Evolutionary conservation across 1,140 invertebrate species (phyloP).

Genomic region (Odontomachus brunneus): DNA sequence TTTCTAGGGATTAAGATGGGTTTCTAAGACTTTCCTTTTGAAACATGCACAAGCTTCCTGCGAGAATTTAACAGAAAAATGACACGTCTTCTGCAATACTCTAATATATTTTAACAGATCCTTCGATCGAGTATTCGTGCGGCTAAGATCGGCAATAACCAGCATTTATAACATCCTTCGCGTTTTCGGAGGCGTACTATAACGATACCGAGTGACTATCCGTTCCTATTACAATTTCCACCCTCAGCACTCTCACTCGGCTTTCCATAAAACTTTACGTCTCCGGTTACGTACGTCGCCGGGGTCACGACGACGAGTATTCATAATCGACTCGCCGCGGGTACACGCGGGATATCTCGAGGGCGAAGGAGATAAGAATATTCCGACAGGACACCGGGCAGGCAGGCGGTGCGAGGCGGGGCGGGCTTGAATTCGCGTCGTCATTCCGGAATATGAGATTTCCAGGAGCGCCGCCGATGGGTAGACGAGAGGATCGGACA

Average conservation of each 20-base stretch:
- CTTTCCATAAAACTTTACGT: conserved; percentile 61
- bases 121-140: no score
- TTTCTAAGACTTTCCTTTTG: no score
- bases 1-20: no score
- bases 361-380: conserved; percentile 68
- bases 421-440: conserved; percentile 80
- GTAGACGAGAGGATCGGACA: conserved; percentile 36
- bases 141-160: no score
- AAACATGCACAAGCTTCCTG: no score
- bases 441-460: conserved; percentile 84
- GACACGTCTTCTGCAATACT: no score
- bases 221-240: conserved; percentile 31
- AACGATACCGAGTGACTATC: conserved; percentile 3
- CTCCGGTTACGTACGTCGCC: conserved; percentile 42
- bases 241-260: neutral
- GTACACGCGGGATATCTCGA: conserved; percentile 47
- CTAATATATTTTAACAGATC: no score
- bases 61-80: no score
- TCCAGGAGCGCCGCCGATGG: conserved; percentile 61
- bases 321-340: conserved; percentile 63
- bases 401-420: neutral
- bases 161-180: neutral
- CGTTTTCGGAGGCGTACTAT: neutral
- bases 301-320: conserved; percentile 45
- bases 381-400: conserved; percentile 56